Conservation (phyloP, 2,888 invertebrate species). For the Rhamnusium bicolor region DNA sequence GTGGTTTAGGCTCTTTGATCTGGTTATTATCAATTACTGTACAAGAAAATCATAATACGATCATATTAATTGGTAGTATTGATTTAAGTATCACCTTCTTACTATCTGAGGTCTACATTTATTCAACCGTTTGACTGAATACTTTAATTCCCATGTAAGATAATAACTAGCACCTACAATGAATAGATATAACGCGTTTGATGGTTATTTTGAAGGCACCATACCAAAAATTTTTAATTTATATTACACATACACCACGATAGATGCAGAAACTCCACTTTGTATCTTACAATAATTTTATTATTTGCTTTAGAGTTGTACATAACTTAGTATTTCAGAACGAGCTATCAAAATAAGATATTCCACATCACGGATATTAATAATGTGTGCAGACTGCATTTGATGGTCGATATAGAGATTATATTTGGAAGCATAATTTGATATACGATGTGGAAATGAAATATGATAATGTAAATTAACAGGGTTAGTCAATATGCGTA, state of each 20-base stretch:
- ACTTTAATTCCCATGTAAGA: no score
- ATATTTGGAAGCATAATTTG: constrained; percentile 20
- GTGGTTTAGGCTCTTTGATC: no score
- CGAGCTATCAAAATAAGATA: constrained; percentile 10
- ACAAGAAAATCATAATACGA: no score
- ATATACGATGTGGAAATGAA: constrained; percentile 33
- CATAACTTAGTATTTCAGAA: background rate
- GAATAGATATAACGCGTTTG: no score
- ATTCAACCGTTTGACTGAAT: no score
- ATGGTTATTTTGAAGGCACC: background rate
- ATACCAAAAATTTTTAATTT: background rate
- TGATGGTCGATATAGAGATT: constrained; percentile 17
- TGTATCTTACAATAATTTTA: background rate
- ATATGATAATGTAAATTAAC: constrained; percentile 34
- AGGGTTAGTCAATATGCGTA: constrained; percentile 25
- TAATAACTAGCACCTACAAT: no score
- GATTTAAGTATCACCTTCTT: no score
- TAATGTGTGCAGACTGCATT: constrained; percentile 28
- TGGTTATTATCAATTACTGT: no score
- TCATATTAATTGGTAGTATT: no score
- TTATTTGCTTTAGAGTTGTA: background rate
- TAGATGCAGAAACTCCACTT: constrained; percentile 1
- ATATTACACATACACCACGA: background rate
- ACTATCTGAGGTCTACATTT: no score
- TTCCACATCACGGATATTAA: constrained; percentile 11